phyloP scores from a whole-genome alignment of 37 sponge, comb jelly and placozoan species.

The Petrosia ficiformis region DNA sequence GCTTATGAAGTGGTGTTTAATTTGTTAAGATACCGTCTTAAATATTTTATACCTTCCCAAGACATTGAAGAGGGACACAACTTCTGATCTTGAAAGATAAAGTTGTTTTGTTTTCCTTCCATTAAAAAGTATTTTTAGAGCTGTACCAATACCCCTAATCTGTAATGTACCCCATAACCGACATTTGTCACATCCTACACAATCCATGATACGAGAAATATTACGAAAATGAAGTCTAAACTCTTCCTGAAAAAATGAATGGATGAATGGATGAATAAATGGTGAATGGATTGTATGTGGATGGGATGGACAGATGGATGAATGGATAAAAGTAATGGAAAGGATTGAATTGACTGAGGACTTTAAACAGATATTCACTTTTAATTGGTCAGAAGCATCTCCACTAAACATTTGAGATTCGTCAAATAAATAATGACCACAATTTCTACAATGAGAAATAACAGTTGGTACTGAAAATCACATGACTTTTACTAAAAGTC shows the following conservation, averaged over 20 bases:
- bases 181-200: conserved; percentile 98
- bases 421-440: conserved; percentile 85
- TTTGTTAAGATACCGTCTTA: too few relatives aligned
- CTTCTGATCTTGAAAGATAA: conserved; percentile 63
- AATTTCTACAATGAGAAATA: conserved; percentile 19
- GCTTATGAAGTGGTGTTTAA: too few relatives aligned
- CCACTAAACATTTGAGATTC: conserved; percentile 85
- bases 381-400: conserved; percentile 55
- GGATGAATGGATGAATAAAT: too few relatives aligned
- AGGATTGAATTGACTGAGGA: too few relatives aligned
- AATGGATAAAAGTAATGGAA: neutral
- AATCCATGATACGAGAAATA: conserved; percentile 98
- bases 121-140: conserved; percentile 92
- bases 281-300: neutral
- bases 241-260: conserved; percentile 47
- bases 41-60: conserved; percentile 68
- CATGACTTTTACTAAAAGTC: too few relatives aligned
- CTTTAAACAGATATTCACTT: conserved; percentile 60
- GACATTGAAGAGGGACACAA: conserved; percentile 92
- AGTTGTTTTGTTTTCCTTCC: conserved; percentile 4
- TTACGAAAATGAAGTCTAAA: conserved; percentile 89
- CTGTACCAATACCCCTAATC: conserved; percentile 90
- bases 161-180: conserved; percentile 96
- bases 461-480: neutral
- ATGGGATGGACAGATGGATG: too few relatives aligned